Percentiles rank a stretch among this genome's conserved stretches.
phyloP scores from a whole-genome alignment of 1,140 invertebrate species.

The Danaus melanippus region DNA sequence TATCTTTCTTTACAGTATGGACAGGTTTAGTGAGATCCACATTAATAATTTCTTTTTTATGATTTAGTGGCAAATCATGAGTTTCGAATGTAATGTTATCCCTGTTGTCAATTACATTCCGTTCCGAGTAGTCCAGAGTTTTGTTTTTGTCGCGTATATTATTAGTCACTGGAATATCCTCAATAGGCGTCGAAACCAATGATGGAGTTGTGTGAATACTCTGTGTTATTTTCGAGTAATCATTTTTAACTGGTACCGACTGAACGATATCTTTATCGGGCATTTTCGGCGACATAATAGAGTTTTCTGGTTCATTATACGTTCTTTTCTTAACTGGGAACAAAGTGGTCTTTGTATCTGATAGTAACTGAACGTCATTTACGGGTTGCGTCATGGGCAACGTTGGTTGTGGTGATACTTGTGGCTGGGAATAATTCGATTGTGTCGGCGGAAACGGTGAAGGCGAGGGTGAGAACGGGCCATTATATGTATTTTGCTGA shows the following conservation, averaged over 20 bases:
- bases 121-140: slow-evolving; percentile 30
- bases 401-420: slow-evolving; percentile 40
- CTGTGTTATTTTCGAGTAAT: slow-evolving; percentile 34
- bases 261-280: slow-evolving; percentile 31
- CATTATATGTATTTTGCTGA: slow-evolving; percentile 62
- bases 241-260: slow-evolving; percentile 28
- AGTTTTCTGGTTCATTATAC: slow-evolving; percentile 69
- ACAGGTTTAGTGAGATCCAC: slow-evolving; percentile 37
- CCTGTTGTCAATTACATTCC: slow-evolving; percentile 26
- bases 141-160: slow-evolving; percentile 37
- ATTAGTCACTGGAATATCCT: slow-evolving; percentile 54
- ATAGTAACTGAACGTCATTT: slow-evolving; percentile 25
- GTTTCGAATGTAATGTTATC: slow-evolving; percentile 28
- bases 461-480: slow-evolving; percentile 48
- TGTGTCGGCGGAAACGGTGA: slow-evolving; percentile 53
- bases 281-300: slow-evolving; percentile 25
- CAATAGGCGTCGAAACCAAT: slow-evolving; percentile 36
- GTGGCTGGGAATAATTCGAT: slow-evolving; percentile 47
- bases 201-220: slow-evolving; percentile 26
- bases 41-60: slow-evolving; percentile 27
- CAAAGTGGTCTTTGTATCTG: slow-evolving; percentile 45
- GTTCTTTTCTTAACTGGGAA: slow-evolving; percentile 74
- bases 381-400: slow-evolving; percentile 18
- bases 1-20: slow-evolving; percentile 45
- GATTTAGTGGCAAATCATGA: slow-evolving; percentile 26